phyloP scores from a whole-genome alignment of 2,888 invertebrate species.

The Formica aserva region DNA sequence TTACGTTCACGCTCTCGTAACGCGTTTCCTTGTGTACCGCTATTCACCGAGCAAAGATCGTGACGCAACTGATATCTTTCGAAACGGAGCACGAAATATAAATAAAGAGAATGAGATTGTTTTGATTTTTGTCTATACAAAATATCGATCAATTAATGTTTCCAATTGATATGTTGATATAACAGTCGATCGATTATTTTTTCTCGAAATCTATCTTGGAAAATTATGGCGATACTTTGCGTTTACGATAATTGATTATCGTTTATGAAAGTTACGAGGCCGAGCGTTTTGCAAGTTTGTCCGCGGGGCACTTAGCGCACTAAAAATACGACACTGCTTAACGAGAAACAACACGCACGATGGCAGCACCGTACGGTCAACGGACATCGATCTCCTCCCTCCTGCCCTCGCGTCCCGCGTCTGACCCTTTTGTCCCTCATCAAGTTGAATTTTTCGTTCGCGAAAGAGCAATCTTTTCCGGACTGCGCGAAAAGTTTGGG shows the following conservation, averaged over 20 bases:
- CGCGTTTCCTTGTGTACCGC: background rate
- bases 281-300: background rate
- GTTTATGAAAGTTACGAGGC: background rate
- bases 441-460: slow-evolving; percentile 32
- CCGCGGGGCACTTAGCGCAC: background rate
- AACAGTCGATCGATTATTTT: background rate
- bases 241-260: slow-evolving; percentile 23
- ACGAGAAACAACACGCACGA: slow-evolving; percentile 69
- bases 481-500: slow-evolving; percentile 78
- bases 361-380: slow-evolving; percentile 80
- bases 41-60: background rate
- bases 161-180: background rate
- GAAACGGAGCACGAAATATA: background rate
- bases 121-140: background rate
- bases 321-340: slow-evolving; percentile 60
- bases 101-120: background rate
- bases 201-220: background rate
- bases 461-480: slow-evolving; percentile 59
- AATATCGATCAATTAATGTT: background rate
- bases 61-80: background rate
- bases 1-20: background rate
- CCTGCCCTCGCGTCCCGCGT: slow-evolving; percentile 43
- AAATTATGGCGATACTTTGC: background rate
- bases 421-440: slow-evolving; percentile 21
- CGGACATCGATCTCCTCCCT: slow-evolving; percentile 78